Evolutionary conservation across 2,888 invertebrate species (phyloP), one percentile per base, ranked within the genome.

Genomic region (Parelbella ahira): DNA sequence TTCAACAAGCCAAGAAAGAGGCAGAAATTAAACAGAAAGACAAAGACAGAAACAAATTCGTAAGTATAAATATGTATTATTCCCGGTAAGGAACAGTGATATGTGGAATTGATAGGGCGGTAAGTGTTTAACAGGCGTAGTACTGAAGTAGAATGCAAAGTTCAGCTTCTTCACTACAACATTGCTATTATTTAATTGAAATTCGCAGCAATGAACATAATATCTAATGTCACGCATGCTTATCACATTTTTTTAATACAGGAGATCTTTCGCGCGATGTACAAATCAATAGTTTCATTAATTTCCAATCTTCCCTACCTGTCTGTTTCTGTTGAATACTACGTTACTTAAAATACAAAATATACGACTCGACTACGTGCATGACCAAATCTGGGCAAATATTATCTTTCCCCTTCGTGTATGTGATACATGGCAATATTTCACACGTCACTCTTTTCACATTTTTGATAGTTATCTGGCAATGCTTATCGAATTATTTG

Each of bases 1-100:
- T 90, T 63, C 86, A 88, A 63, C 88, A 88, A 67, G 91, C 91
- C 50, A 89, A 90, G 71, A 82, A 81, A 65, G 89, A 90, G 70
- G 90, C 89, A 52, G 88, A 88, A 56, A 68, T 82, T 57, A 89
- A 89, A 81, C 79, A 79, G 63, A 87, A 84, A 78, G 80, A 88
- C 75, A 88, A 87, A 78, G 88, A 88, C 72, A 88, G 87, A 88
- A 89, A 81, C 68, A 87, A 83, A 81, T 81, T 84, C 67, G 88
- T 88, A 86, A 87, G 86, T 87, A 84, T 86, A 67, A 77, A 81
- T 81, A 78, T 84, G 76, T 83, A 79, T 79, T 83, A 76, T 72
- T 67, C 68, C 67, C 67, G 65, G 64, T 82, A 78, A 77, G 72
- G 81, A 73, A 73, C 27, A 68, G 50, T 54, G 50, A 53, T 50